Evolutionary conservation across 1,140 invertebrate genomes (phyloP).

Genomic region (Agrypnia vestita): DNA sequence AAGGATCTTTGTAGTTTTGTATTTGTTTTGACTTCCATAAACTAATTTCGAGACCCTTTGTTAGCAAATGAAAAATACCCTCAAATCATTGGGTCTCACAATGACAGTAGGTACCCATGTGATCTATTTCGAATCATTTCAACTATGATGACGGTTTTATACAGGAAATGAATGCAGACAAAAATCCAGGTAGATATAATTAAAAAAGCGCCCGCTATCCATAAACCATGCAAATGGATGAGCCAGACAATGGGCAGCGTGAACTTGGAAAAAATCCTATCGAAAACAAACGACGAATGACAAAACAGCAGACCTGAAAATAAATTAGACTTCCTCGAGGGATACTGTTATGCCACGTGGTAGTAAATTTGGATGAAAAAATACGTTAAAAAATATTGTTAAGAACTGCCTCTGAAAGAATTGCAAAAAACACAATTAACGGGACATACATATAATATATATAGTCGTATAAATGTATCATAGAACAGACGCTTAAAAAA

Average conservation of each 20-base stretch:
- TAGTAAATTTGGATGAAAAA: too few relatives aligned
- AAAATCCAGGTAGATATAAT: constrained; percentile 37
- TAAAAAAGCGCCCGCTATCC: constrained; percentile 44
- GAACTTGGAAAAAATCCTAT: constrained; percentile 32
- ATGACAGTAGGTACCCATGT: not conserved
- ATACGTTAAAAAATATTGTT: too few relatives aligned
- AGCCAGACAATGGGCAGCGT: constrained; percentile 33
- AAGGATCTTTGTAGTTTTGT: too few relatives aligned
- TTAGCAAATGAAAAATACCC: too few relatives aligned
- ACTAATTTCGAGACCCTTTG: too few relatives aligned
- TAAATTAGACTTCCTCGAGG: constrained; percentile 1
- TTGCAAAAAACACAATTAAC: too few relatives aligned
- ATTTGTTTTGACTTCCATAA: too few relatives aligned
- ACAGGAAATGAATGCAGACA: constrained; percentile 47
- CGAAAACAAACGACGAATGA: constrained; percentile 42
- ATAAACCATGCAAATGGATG: constrained; percentile 39
- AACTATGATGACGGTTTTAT: constrained; percentile 20
- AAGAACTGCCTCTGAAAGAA: too few relatives aligned
- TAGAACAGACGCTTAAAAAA: too few relatives aligned
- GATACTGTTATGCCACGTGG: constrained; percentile 4
- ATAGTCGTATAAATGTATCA: too few relatives aligned
- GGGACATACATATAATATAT: too few relatives aligned
- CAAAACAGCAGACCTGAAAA: constrained; percentile 27
- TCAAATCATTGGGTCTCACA: not conserved
- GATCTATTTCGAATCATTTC: constrained; percentile 24